Evolutionary conservation across 2,888 invertebrate genomes (phyloP).

Genomic region (Axea sp.): DNA sequence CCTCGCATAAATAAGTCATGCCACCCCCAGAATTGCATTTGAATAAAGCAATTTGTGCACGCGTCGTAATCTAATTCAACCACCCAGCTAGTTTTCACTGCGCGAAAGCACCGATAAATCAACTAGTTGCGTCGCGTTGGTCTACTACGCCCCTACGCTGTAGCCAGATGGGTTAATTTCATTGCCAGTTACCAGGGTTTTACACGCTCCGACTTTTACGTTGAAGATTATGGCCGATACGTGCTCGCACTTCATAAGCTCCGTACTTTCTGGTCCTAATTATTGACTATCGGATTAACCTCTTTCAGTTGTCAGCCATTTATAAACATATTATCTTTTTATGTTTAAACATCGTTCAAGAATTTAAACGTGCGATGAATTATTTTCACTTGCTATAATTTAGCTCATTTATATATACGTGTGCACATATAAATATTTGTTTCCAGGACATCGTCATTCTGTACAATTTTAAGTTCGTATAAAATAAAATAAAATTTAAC

Average conservation of each 20-base stretch:
- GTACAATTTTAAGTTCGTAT: no score
- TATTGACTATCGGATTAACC: conserved; percentile 15
- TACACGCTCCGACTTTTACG: conserved; percentile 61
- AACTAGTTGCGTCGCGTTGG: conserved; percentile 77
- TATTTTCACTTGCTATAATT: no score
- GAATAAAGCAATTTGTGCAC: conserved; percentile 78
- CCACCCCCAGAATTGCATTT: conserved; percentile 70
- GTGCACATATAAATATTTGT: no score
- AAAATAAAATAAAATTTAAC: no score
- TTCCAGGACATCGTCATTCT: no score
- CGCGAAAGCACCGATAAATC: conserved; percentile 78
- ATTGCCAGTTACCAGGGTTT: conserved; percentile 67
- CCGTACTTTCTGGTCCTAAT: conserved; percentile 16
- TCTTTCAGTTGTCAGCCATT: neutral
- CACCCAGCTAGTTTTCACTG: conserved; percentile 73
- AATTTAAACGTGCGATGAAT: no score
- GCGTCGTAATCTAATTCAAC: conserved; percentile 75
- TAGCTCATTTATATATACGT: no score
- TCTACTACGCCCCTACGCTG: conserved; percentile 77
- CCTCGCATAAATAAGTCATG: conserved; percentile 57
- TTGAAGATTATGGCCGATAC: conserved; percentile 58
- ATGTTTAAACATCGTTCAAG: no score
- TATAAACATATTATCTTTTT: no score
- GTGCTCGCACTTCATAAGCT: conserved; percentile 53
- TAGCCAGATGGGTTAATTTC: conserved; percentile 79